A percentile compares a stretch with the other conserved stretches of the same genome.
Evolutionary conservation across 37 sponge, comb jelly and placozoan species (phyloP).

Genomic region (Haliclona indistincta): DNA sequence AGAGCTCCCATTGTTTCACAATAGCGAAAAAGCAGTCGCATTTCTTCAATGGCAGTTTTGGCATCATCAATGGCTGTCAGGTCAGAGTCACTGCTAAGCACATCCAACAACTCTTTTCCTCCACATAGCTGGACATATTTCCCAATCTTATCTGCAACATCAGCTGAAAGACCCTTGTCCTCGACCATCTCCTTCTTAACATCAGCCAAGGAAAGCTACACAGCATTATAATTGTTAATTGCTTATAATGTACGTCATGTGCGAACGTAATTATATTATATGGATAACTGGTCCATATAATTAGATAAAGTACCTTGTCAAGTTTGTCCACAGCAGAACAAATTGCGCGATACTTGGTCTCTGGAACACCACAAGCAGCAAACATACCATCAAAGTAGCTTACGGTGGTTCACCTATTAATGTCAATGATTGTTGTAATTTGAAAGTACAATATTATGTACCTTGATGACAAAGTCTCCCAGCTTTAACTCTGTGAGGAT

Average conservation of each 20-base stretch:
- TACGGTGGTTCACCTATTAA: slow-evolving; percentile 90
- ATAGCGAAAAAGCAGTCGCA: slow-evolving; percentile 83
- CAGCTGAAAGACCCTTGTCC: slow-evolving; percentile 75
- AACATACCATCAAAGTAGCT: slow-evolving; percentile 97
- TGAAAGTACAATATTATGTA: too few relatives aligned
- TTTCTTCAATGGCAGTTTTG: slow-evolving; percentile 70
- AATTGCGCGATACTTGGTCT: slow-evolving; percentile 80
- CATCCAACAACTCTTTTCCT: slow-evolving; percentile 41
- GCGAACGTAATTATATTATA: too few relatives aligned
- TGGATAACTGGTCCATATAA: too few relatives aligned
- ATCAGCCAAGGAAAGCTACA: slow-evolving; percentile 79
- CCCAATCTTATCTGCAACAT: slow-evolving; percentile 92
- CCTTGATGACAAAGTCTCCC: slow-evolving; percentile 90
- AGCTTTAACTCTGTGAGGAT: slow-evolving; percentile 86
- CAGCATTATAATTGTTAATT: too few relatives aligned
- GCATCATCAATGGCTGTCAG: slow-evolving; percentile 49
- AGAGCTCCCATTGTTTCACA: slow-evolving; percentile 77
- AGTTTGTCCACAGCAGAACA: slow-evolving; percentile 99
- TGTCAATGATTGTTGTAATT: not conserved
- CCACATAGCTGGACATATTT: slow-evolving; percentile 85
- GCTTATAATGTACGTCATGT: too few relatives aligned
- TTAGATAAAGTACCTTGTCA: slow-evolving; percentile 99
- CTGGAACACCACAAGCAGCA: slow-evolving; percentile 88
- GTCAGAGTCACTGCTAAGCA: slow-evolving; percentile 46
- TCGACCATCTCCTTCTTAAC: slow-evolving; percentile 91